phyloP scores from a whole-genome alignment of 2,797 vertebrate species.

The Cygnus olor region DNA sequence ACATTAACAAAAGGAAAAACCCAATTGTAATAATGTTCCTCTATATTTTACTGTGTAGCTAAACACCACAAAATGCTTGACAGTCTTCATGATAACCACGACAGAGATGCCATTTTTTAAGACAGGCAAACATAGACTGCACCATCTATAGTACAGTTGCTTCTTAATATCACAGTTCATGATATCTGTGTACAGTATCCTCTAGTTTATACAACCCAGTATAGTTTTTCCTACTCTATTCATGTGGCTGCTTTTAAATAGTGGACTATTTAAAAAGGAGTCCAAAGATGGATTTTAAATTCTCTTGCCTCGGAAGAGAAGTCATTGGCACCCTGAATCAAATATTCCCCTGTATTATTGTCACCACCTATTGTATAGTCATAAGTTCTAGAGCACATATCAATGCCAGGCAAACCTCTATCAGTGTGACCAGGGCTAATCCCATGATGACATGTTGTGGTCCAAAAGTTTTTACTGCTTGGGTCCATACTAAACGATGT shows the following conservation, averaged over 20 bases:
- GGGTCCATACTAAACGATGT: rapidly evolving
- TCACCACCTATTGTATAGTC: not conserved
- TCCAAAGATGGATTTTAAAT: not conserved
- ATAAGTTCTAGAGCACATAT: not conserved
- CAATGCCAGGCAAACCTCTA: not conserved
- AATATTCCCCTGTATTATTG: not conserved
- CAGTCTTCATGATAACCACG: not conserved
- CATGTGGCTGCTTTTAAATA: not conserved
- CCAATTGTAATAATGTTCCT: not conserved
- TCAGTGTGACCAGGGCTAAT: not conserved
- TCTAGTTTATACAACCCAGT: not conserved
- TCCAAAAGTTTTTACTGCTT: not conserved
- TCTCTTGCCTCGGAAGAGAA: not conserved
- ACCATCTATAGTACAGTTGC: not conserved
- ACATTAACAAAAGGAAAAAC: not conserved
- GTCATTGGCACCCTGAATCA: not conserved
- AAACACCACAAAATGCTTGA: not conserved
- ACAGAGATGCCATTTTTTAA: not conserved
- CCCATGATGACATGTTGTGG: rapidly evolving
- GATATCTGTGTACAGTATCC: not conserved
- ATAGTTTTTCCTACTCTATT: not conserved
- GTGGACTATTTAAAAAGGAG: not conserved
- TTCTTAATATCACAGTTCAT: not conserved
- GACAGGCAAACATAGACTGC: not conserved
- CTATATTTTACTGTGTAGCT: not conserved